Evolutionary conservation across 2,797 vertebrate species (phyloP).

Genomic region (Parotocinclus haroldoi): DNA sequence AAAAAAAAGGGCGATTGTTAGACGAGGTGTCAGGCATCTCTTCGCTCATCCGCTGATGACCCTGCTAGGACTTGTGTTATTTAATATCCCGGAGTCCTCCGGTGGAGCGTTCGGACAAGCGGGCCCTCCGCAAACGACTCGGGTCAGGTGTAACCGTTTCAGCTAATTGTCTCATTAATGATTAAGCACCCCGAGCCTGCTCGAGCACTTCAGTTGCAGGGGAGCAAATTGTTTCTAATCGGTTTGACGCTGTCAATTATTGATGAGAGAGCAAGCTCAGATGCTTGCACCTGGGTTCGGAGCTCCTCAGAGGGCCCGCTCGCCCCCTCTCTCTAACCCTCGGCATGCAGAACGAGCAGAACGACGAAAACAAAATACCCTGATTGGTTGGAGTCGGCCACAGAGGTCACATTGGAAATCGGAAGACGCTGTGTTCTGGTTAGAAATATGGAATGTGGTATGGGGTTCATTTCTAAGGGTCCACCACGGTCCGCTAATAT

Average conservation of each 20-base stretch:
- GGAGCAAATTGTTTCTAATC: conserved; percentile 80
- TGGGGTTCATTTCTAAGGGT: too few relatives aligned
- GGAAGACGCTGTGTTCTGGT: too few relatives aligned
- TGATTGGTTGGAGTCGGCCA: conserved; percentile 23
- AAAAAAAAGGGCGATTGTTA: conserved; percentile 8
- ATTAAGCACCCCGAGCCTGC: conserved; percentile 76
- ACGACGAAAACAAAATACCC: conserved; percentile 23
- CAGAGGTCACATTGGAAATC: conserved; percentile 37
- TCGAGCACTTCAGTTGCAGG: conserved; percentile 74
- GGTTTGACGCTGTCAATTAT: conserved; percentile 80
- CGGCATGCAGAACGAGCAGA: conserved; percentile 45
- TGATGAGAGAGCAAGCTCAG: conserved; percentile 77
- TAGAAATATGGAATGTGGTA: too few relatives aligned
- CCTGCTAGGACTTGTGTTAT: conserved; percentile 35
- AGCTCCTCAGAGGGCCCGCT: conserved; percentile 64
- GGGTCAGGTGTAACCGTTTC: conserved; percentile 71
- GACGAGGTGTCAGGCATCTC: conserved; percentile 14
- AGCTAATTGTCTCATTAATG: conserved; percentile 82
- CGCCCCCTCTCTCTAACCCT: conserved; percentile 62
- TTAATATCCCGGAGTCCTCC: conserved; percentile 45
- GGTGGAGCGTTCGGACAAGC: conserved; percentile 60
- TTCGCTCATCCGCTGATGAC: conserved; percentile 34
- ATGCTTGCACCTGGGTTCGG: conserved; percentile 74
- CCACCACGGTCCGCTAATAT: too few relatives aligned
- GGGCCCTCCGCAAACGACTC: conserved; percentile 49